Evolutionary conservation across 2,888 invertebrate species (phyloP), one percentile per base, ranked within the genome.

Genomic region (Melipona bicolor): DNA sequence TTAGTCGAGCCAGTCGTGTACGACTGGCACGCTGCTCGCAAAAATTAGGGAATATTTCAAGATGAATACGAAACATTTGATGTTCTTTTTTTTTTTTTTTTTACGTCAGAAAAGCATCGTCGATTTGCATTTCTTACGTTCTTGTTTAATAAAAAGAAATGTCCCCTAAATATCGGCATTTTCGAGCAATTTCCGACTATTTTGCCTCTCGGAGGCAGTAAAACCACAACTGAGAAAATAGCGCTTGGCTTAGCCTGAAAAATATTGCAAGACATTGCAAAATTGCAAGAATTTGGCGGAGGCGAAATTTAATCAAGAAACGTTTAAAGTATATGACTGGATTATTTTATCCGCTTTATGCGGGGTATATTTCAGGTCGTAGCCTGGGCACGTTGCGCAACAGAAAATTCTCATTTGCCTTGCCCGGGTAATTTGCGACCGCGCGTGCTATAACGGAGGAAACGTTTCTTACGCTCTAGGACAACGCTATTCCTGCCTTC

Each of bases 1-100:
- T 43, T 80, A 59, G 56, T 69, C 54, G 64, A 78, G 72, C 70
- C 49, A 68, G 73, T 73, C 78, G 72, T 43, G 77, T 77, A 73
- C 56, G n/a, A n/a, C n/a, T n/a, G n/a, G n/a, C n/a, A n/a, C 49
- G 32, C 32, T 3, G 32, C 32, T 32, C 32, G 4, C 32, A 32
- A 4, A 32, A 32, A 32, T 32, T 32, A 32, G 32, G 32, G 32
- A 4, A 32, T 32, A 4, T 32, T 32, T 32, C 32, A 4, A 32
- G 32, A 32, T 32, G 32, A 32, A 32, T 32, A 4, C 4, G 32
- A 32, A 32, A 4, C 32, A 1, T 27, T 27, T 27, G 27, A 27
- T 27, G 1, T 27, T 27, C 27, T 27, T 27, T 27, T 27, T 27
- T 27, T 27, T 27, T 27, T 27, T 27, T 1, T 1, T 27, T 27